Base-by-base conservation (phyloP, 2,797 vertebrate genomes). In the Parambassis ranga region DNA sequence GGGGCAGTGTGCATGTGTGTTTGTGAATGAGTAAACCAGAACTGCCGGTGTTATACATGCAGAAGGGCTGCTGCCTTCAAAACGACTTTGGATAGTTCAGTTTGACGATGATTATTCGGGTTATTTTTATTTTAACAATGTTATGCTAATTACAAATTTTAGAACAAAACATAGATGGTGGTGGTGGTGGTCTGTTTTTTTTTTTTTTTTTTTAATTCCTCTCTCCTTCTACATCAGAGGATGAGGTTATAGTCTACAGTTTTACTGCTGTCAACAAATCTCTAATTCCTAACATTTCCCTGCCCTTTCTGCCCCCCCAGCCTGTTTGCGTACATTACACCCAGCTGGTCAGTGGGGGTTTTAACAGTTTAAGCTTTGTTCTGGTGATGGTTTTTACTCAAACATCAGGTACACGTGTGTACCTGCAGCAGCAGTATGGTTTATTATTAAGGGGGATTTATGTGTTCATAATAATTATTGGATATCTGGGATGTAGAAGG, bases 61-160 rank as follows among this genome's bases (percentile, higher is more conserved):
- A 43, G 51, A 84, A 79, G 79, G 83, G 77, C 86, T 85, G 68
- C 61, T 67, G 31, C 35, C 30, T 61, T 42, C 38, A 43, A 23
- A 51, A 57, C 10, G 2, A 55, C 31, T 30, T 13, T 14, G 31
- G 60, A 13, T 9, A 15, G 24, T 31, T 82, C 10, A 22, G 36
- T 61, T 59, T 42, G 10, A 18, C 36, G n/a, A 8, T 16, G 16
- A 69, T 71, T 56, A 28, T 72, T 68, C 24, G 64, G 36, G 62
- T 28, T 60, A 37, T 49, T 66, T 47, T 51, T 47, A 30, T 65
- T 48, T 39, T 14, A 26, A 27, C n/a, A n/a, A n/a, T n/a, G n/a
- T n/a, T n/a, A n/a, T n/a, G n/a, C n/a, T 35, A 46, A 31, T 43
- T 16, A 23, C 41, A 31, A 31, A 52, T 60, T 64, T 63, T 42